Conservation (phyloP, 2,797 vertebrate species). For the Paramormyrops hopkinsi region DNA sequence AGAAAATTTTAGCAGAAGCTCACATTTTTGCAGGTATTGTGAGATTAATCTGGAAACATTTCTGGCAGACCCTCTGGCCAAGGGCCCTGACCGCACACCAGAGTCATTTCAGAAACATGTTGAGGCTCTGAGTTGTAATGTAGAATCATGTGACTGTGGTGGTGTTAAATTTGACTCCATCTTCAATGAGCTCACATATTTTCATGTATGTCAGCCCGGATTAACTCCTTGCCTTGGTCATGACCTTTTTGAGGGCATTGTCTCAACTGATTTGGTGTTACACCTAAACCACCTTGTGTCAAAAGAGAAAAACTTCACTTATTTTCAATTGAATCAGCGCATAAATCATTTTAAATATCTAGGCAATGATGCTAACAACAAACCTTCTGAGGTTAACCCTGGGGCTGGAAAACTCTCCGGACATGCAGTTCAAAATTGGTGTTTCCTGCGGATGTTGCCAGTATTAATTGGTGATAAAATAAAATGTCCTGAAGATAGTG, state of each 20-base stretch:
- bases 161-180: no score
- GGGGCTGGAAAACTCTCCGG: background rate
- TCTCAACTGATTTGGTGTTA: conserved; percentile 15
- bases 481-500: background rate
- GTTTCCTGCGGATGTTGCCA: conserved; percentile 16
- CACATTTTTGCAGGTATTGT: no score
- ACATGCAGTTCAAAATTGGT: conserved; percentile 24
- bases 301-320: conserved; percentile 25
- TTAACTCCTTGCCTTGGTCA: background rate
- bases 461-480: conserved; percentile 20
- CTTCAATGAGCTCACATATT: background rate
- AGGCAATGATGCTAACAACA: conserved; percentile 25
- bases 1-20: background rate
- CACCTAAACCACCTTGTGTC: conserved; percentile 19
- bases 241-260: no score
- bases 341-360: no score
- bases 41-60: no score
- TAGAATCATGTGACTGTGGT: no score
- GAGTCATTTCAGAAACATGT: no score
- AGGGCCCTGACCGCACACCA: no score
- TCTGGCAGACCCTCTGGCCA: no score
- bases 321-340: background rate
- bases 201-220: background rate
- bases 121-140: background rate
- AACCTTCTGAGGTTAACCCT: conserved; percentile 16